Base-by-base conservation (phyloP, 2,113 vertebrate species). In the Phyllostomus discolor region DNA sequence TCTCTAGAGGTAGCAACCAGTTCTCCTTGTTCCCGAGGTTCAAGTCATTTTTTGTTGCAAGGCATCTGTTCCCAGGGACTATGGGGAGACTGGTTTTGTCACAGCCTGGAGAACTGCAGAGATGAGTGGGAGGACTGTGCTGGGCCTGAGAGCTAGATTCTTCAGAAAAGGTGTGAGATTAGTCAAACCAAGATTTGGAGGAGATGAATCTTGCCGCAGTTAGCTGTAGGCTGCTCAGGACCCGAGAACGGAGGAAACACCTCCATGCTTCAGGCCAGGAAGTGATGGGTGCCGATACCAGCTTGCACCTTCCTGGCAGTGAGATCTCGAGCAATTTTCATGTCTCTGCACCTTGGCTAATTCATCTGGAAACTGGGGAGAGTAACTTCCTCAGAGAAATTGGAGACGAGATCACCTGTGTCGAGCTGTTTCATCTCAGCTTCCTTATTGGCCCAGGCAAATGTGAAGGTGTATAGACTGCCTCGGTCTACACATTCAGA, bases 121-220 rank as follows among this genome's bases (percentile, higher is more conserved):
- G 75, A 5, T 20, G 90, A 80, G 92, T 89, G 87, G 92, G 87
- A 83, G 97, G 87, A 41, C 31, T 0, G 2, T 22, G 43, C 94
- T 70, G 75, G 87, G 79, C 81, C 83, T 26, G 73, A 86, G 90
- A 94, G 73, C 78, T 59, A 28, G 73, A 87, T 50, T 93, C 87
- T 90, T 50, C 75, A 94, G 94, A 52, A 87, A 91, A 95, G 62
- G 69, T 93, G 92, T 95, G 92, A 96, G 91, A 90, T 95, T 50
- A 83, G 94, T 73, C 91, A 92, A 91, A 88, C 80, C 80, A 81
- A 54, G 59, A 92, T 46, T 33, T 59, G 82, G 72, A 66, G 16
- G 64, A 83, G 80, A 79, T 3, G 38, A 79, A 64, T 80, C 79
- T 89, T 22, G 43, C 48, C 54, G 50, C 52, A 17, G 59, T 72